Evolutionary conservation across 2,888 invertebrate genomes (phyloP), one percentile per base, ranked within the genome.

Genomic region (Athripsodes cinereus): DNA sequence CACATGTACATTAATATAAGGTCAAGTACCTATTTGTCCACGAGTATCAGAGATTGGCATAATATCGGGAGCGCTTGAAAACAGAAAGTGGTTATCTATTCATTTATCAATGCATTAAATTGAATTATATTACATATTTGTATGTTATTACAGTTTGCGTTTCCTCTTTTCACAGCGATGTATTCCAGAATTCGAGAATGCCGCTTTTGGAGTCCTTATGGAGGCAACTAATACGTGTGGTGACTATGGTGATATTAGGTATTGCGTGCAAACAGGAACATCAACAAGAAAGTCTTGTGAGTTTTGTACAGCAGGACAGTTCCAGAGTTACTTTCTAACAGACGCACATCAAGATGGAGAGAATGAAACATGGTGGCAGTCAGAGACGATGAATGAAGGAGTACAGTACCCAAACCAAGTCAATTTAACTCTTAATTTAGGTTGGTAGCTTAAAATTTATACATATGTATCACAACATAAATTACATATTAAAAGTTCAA

Each of bases 191-290:
- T 98, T 98, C 75, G 93, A 92, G 71, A 98, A 98, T 71, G 96
- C 96, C 2, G 98, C 97, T 8, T 98, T 90, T 75, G 86, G 88
- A 71, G 82, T 91, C 55, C 81, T 83, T 63, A 92, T 97, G 73
- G 93, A 96, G 65, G 91, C 93, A 10, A 96, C 96, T 16, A 97
- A 97, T 73, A 98, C 97, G 1, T 99, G 98, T 69, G 98, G 97
- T 1, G 86, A 91, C 68, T 81, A 85, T 49, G 87, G 86, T 1
- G 79, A 81, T 8, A 89, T 83, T 52, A 85, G 90, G 70, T 99
- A 87, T 73, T 98, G 98, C 73, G 86, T 91, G 61, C 97, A 98
- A 74, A 94, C 96, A 0, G 94, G 92, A 22, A 83, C 85, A 10
- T 81, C 87, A 64, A 81, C 81, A 61, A 78, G 81, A 66, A 92